Evolutionary conservation across 2,888 invertebrate species (phyloP).

Genomic region (Petrolisthes cinctipes): DNA sequence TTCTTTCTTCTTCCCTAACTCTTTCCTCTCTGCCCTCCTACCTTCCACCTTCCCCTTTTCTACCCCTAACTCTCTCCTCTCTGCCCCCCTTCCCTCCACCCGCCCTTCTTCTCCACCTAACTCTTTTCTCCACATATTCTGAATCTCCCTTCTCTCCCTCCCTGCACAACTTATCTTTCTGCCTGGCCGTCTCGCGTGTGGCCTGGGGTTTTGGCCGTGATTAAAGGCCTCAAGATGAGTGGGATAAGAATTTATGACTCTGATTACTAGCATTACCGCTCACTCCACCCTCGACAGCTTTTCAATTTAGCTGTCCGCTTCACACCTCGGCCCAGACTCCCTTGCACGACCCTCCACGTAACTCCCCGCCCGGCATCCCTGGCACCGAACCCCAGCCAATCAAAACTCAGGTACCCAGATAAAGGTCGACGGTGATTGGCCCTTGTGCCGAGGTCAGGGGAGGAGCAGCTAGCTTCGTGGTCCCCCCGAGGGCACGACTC

Average conservation of each 20-base stretch:
- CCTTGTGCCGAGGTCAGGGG: background rate
- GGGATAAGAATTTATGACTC: slow-evolving; percentile 54
- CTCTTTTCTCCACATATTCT: background rate
- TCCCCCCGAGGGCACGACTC: slow-evolving; percentile 39
- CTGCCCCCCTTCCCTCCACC: no score
- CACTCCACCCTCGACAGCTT: slow-evolving; percentile 57
- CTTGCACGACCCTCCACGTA: slow-evolving; percentile 25
- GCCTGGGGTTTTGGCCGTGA: slow-evolving; percentile 31
- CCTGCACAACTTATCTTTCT: background rate
- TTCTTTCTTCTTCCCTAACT: background rate
- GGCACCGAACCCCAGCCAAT: slow-evolving; percentile 1
- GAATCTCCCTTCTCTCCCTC: background rate
- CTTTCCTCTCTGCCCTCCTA: background rate
- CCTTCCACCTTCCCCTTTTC: no score
- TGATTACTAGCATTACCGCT: slow-evolving; percentile 56
- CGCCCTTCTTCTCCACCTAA: background rate
- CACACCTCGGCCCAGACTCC: slow-evolving; percentile 48
- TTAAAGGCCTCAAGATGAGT: slow-evolving; percentile 37
- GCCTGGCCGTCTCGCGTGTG: slow-evolving; percentile 46
- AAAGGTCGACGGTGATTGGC: slow-evolving; percentile 8
- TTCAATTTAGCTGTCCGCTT: slow-evolving; percentile 58
- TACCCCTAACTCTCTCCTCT: background rate
- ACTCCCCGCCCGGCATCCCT: background rate
- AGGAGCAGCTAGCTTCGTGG: slow-evolving; percentile 19
- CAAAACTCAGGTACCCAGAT: background rate